Evolutionary conservation across 2,797 vertebrate genomes (phyloP).

Genomic region (Anniella stebbinsi): DNA sequence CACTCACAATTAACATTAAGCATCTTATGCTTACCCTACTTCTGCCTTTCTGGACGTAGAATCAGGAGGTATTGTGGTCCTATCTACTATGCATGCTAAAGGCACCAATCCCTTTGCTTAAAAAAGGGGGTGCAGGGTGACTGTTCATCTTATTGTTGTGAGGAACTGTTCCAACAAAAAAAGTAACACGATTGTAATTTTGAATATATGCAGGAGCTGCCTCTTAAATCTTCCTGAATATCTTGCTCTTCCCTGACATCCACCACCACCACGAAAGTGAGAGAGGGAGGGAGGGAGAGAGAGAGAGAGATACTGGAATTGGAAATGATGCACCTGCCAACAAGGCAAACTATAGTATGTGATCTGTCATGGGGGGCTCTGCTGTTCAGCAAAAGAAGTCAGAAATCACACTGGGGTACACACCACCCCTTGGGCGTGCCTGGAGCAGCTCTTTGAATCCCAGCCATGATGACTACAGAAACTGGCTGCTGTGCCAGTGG

Average conservation of each 20-base stretch:
- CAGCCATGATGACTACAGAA: neutral
- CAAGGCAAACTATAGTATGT: neutral
- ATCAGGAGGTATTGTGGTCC: neutral
- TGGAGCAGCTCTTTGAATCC: constrained; percentile 7
- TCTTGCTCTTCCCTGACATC: neutral
- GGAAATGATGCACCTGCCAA: neutral
- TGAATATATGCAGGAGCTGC: neutral
- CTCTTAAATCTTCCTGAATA: neutral
- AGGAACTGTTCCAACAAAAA: neutral
- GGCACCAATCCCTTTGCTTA: neutral
- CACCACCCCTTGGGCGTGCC: neutral
- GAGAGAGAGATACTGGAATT: neutral
- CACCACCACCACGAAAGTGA: neutral
- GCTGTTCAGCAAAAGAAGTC: neutral
- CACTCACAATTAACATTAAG: neutral
- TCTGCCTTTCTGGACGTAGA: neutral
- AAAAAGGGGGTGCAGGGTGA: no score
- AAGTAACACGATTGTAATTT: neutral
- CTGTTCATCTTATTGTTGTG: no score
- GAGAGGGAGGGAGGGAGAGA: neutral
- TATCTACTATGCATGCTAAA: neutral
- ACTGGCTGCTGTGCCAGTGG: neutral
- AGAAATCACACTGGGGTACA: neutral
- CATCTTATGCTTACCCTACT: neutral
- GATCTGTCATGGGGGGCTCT: neutral